These are phyloP conservation scores for Enteromius thamalakanensis DNA, from an alignment of 2,797 vertebrate genomes.

Conservation along the genomic window DNA sequence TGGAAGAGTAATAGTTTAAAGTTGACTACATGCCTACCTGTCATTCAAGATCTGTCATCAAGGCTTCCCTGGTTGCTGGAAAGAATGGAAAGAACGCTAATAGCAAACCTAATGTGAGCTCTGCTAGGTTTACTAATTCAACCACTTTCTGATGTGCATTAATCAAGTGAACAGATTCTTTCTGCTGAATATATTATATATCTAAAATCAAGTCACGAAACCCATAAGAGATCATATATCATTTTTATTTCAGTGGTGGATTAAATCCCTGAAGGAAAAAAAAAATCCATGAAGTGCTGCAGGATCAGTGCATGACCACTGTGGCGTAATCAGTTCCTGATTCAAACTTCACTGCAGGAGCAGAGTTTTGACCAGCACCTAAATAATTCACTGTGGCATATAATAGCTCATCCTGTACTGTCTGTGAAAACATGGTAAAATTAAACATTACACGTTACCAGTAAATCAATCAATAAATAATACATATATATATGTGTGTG, in stretches of 20 bases:
- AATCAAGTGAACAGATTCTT: background rate
- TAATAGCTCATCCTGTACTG: slow-evolving; percentile 45
- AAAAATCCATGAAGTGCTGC: background rate
- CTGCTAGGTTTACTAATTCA: background rate
- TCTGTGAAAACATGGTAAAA: slow-evolving; percentile 26
- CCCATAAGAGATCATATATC: background rate
- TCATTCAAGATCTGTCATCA: background rate
- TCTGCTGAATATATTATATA: background rate
- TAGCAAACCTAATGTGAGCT: background rate
- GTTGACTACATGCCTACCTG: background rate
- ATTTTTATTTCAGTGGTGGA: background rate
- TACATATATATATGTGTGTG: no score
- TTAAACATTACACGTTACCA: background rate
- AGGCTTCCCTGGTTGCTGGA: background rate
- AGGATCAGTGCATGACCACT: slow-evolving; percentile 33
- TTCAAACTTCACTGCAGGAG: slow-evolving; percentile 27
- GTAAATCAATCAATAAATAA: no score
- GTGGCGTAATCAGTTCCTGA: slow-evolving; percentile 51
- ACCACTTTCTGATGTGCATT: background rate
- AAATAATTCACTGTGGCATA: slow-evolving; percentile 52
- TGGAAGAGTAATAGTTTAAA: background rate
- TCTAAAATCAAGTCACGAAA: background rate
- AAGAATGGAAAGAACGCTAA: background rate
- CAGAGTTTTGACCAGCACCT: background rate
- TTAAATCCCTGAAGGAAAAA: background rate